Percentiles rank a stretch among this genome's conserved stretches.
Conservation (phyloP, 2,113 vertebrate species). For the Passerina amoena region DNA sequence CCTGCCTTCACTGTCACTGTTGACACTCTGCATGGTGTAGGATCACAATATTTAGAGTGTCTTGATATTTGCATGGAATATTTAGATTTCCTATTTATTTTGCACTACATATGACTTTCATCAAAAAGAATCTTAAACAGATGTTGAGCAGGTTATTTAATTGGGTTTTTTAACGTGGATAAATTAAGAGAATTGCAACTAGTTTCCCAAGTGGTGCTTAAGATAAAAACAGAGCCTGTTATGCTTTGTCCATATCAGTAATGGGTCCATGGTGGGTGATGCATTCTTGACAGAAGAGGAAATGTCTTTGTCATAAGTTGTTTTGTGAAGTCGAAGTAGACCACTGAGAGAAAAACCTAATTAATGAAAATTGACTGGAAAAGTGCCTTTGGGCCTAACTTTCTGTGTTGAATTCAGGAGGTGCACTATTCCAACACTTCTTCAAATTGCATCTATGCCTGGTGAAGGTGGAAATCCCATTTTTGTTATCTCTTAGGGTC, state of each 20-base stretch:
- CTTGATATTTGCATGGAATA: neutral
- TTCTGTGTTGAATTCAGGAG: neutral
- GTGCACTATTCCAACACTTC: neutral
- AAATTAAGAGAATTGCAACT: neutral
- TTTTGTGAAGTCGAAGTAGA: neutral
- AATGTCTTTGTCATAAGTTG: neutral
- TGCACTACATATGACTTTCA: neutral
- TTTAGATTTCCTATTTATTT: neutral
- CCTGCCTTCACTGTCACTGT: neutral
- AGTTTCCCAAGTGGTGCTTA: neutral
- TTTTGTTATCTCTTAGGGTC: neutral
- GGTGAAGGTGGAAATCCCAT: neutral
- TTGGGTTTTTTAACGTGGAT: accelerated
- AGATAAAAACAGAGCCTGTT: neutral
- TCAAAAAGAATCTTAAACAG: neutral
- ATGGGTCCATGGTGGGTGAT: neutral
- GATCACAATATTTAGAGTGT: neutral
- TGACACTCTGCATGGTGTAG: neutral
- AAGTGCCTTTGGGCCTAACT: neutral
- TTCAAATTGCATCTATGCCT: neutral
- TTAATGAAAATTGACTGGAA: neutral
- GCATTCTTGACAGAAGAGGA: neutral
- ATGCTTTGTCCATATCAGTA: neutral
- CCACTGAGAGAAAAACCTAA: neutral
- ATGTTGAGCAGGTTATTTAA: neutral